Base-by-base conservation (phyloP, 1,140 invertebrate species). In the Drosophila subpulchrella region DNA sequence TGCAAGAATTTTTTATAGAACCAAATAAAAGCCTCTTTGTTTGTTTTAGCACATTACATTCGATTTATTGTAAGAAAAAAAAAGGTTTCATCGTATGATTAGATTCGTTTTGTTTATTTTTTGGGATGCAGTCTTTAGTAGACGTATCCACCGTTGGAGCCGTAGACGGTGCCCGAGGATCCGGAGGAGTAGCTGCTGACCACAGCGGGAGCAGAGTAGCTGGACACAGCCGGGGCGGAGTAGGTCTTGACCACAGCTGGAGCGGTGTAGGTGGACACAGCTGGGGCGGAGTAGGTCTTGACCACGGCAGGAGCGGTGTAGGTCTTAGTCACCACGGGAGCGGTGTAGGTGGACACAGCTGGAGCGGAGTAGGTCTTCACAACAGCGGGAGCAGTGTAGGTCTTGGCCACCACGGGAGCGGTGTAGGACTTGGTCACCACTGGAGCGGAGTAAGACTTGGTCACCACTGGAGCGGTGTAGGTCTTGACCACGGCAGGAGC, bases 81-180 rank as follows among this genome's bases (percentile, higher is more conserved):
- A 78, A 51, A 42, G 58, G 17, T 65, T 68, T 44, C 39, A 66
- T 42, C n/a, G n/a, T 53, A 70, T 71, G 63, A 57, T 58, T 57
- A 57, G 65, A 7, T n/a, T 71, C 42, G 50, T 36, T 34, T 20
- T 20, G 20, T 20, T 1, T 20, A 20, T 20, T 20, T 20, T 20
- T 68, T 38, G 32, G 34, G 27, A 39, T 38, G 20, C 41, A 41
- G 20, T 17, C 47, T 78, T 46, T 80, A 56, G 54, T 91, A 91
- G 50, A 91, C 74, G 41, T 91, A 91, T 34, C 89, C 89, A 30
- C 89, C 89, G 60, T 91, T 85, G 76, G 81, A 70, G 27, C 75
- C 89, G 54, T 91, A 91, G 13, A 47, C 38, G 54, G 89, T 91
- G 48, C 79, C 89, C 6, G 68, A 55, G 51, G 65, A 65, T 46